Base-by-base conservation (phyloP, 2,113 vertebrate species). In the Lonchura striata region DNA sequence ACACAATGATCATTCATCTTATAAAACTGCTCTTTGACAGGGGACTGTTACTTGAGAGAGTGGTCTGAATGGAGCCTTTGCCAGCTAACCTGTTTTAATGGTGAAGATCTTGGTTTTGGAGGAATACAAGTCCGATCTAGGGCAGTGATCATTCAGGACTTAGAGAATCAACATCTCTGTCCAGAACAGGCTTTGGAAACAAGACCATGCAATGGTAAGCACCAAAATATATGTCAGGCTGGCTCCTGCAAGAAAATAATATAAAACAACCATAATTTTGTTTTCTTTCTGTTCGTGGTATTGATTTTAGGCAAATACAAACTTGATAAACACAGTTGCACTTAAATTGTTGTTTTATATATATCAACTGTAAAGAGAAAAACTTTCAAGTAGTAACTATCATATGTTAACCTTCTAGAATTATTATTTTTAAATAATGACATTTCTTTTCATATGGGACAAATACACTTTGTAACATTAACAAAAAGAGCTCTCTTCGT, bases 11-110 rank as follows among this genome's bases (percentile, higher is more conserved):
- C 2, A 8, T 68, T 83, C 17, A 76, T 54, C 50, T 66, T 83
- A 24, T 33, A 52, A 75, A 86, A 89, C 74, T 74, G 14, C 24
- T 94, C 2, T 94, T 95, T 69, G 15, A 52, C 97, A 99, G 99
- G 99, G 42, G 99, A 99, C 85, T 99, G 99, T 95, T 99, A 99
- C 90, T 97, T 99, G 96, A 99, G 98, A 96, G 99, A 99, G 87
- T 99, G 99, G 99, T 99, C 99, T 9, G 98, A 99, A 31, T 99
- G 99, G 99, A 99, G 99, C 94, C 96, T 98, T 5, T 99, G 99
- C 80, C 98, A 99, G 82, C 97, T 98, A 82, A 98, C 98, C 93
- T 99, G 99, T 81, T 98, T 99, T 37, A 99, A 99, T 46, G 98
- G 98, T 7, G 98, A 98, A 50, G 98, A 98, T 53, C 97, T 99